Conservation (phyloP, 2,113 vertebrate genomes). For the Cottus gobio region DNA sequence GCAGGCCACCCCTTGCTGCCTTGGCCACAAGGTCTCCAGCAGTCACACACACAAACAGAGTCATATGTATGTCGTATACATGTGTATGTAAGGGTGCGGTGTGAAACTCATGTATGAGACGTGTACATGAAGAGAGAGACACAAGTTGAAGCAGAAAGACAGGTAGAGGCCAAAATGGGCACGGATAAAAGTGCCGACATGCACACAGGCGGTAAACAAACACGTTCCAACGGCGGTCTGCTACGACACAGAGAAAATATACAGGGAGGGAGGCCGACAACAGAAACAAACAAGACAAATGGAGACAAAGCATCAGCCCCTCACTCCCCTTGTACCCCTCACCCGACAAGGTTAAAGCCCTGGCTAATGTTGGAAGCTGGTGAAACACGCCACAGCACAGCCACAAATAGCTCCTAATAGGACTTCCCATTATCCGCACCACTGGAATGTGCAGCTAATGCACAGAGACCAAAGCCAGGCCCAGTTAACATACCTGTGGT, state of each 20-base stretch:
- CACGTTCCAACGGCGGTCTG: conserved; percentile 14
- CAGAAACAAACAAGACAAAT: conserved; percentile 47
- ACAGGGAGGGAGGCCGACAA: conserved; percentile 16
- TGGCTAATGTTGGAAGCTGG: conserved; percentile 71
- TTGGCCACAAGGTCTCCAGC: conserved; percentile 33
- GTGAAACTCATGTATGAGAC: background rate
- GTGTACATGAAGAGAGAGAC: background rate
- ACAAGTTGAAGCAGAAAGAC: background rate
- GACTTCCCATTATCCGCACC: conserved; percentile 74
- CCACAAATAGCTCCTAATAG: conserved; percentile 78
- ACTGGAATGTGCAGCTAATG: conserved; percentile 79
- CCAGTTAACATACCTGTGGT: conserved; percentile 80
- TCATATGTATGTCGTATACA: background rate
- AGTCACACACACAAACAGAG: conserved; percentile 48
- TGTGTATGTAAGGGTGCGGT: background rate
- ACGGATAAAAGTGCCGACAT: conserved; percentile 4
- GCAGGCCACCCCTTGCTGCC: conserved; percentile 59
- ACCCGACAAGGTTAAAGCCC: conserved; percentile 57
- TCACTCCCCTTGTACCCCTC: conserved; percentile 37
- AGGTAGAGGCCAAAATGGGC: background rate
- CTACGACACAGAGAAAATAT: conserved; percentile 34
- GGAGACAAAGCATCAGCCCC: conserved; percentile 45
- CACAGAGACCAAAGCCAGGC: conserved; percentile 71
- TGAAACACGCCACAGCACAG: conserved; percentile 70
- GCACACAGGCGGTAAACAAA: conserved; percentile 52